A percentile compares a stretch with the other conserved stretches of the same genome.
These are phyloP conservation scores for Ormyrus labotus DNA, from an alignment of 2,888 invertebrate species.

Conservation along the genomic window DNA sequence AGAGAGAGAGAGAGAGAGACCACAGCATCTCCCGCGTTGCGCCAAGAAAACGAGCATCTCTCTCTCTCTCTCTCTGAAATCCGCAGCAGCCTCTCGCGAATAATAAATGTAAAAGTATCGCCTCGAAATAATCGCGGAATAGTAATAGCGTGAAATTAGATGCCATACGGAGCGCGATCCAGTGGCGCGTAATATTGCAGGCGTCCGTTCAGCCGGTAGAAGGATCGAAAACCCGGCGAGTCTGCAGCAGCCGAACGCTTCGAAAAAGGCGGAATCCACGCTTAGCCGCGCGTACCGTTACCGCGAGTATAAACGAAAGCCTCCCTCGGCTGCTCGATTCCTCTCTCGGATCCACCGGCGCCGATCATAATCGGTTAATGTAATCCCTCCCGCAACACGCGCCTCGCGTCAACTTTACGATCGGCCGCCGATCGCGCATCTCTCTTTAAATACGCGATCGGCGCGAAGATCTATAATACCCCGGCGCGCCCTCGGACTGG, in stretches of 20 bases:
- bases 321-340: not conserved
- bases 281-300: slow-evolving; percentile 41
- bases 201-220: not conserved
- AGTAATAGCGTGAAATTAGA: slow-evolving; percentile 55
- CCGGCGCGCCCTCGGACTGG: too few relatives aligned
- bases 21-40: not conserved
- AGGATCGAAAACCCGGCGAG: slow-evolving; percentile 5
- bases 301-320: not conserved
- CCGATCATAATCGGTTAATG: slow-evolving; percentile 70
- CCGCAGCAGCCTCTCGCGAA: slow-evolving; percentile 5
- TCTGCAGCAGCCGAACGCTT: not conserved
- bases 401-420: slow-evolving; percentile 62
- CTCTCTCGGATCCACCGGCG: slow-evolving; percentile 60
- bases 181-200: slow-evolving; percentile 30
- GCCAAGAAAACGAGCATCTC: not conserved
- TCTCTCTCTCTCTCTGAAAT: not conserved
- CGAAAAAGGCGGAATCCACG: not conserved
- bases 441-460: slow-evolving; percentile 64
- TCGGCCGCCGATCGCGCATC: slow-evolving; percentile 54
- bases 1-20: slow-evolving; percentile 35
- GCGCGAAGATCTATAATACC: slow-evolving; percentile 54
- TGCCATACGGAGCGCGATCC: slow-evolving; percentile 20
- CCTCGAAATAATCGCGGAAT: slow-evolving; percentile 45
- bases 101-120: slow-evolving; percentile 42
- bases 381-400: slow-evolving; percentile 61